phyloP scores from a whole-genome alignment of 2,113 vertebrate species.

The Hyperopisus bebe region DNA sequence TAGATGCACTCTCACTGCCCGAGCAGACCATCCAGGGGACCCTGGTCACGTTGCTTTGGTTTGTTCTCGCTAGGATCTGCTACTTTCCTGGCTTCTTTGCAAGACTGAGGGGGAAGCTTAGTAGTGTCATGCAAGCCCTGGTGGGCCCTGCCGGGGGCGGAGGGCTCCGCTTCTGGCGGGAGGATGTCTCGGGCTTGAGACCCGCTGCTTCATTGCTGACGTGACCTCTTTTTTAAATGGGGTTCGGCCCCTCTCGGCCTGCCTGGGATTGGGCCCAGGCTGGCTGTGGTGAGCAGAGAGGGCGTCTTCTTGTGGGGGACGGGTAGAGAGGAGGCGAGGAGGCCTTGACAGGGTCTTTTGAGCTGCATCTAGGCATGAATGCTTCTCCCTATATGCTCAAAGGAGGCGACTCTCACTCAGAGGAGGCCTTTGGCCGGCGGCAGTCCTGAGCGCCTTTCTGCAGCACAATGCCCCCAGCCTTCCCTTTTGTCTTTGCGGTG shows the following conservation, averaged over 20 bases:
- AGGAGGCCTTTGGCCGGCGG: conserved; percentile 46
- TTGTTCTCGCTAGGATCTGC: neutral
- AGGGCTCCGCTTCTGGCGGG: neutral
- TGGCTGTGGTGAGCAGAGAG: neutral
- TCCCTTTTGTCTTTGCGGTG: conserved; percentile 58
- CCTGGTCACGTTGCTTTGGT: neutral
- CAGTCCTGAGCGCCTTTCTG: conserved; percentile 47
- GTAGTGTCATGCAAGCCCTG: conserved; percentile 35
- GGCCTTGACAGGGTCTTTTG: conserved; percentile 45
- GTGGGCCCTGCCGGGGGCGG: neutral
- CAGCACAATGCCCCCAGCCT: conserved; percentile 49
- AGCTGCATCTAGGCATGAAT: conserved; percentile 40
- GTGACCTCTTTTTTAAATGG: conserved; percentile 43
- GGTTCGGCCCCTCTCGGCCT: conserved; percentile 34
- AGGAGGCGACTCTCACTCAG: conserved; percentile 36
- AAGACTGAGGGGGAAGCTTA: conserved; percentile 47
- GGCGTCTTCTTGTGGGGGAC: conserved; percentile 28
- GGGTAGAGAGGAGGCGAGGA: conserved; percentile 27
- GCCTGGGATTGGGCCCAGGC: conserved; percentile 36
- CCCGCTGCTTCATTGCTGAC: conserved; percentile 32
- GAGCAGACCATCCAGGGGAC: conserved; percentile 5
- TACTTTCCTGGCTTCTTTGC: neutral
- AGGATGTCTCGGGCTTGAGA: neutral
- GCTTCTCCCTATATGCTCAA: conserved; percentile 31
- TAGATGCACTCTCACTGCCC: neutral